Conservation (phyloP, 1,140 invertebrate genomes). For the Drosophila ogumai region DNA sequence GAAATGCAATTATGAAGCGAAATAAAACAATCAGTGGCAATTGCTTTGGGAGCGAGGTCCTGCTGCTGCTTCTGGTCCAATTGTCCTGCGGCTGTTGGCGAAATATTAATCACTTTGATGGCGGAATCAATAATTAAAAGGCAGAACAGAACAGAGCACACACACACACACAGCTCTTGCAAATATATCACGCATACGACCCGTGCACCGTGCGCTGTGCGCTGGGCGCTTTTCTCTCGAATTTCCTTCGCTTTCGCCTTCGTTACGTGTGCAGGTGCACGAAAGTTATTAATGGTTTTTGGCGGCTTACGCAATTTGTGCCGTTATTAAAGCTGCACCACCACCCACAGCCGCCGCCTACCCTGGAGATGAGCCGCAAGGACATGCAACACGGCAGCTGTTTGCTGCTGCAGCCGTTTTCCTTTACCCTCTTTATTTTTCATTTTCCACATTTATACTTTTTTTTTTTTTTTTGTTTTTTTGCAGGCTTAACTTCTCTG, state of each 20-base stretch:
- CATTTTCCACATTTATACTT: constrained; percentile 2
- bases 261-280: constrained; percentile 58
- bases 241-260: constrained; percentile 15
- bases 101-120: constrained; percentile 76
- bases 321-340: constrained; percentile 65
- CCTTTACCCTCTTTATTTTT: background rate
- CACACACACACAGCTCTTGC: constrained; percentile 16
- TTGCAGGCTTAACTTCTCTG: constrained; percentile 44
- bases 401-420: constrained; percentile 5
- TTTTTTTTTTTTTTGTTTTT: background rate
- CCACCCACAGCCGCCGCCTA: background rate
- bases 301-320: constrained; percentile 71
- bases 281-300: constrained; percentile 77
- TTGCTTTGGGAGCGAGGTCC: constrained; percentile 31
- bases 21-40: constrained; percentile 66
- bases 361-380: constrained; percentile 21
- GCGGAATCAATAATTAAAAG: constrained; percentile 78
- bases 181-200: constrained; percentile 44
- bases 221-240: background rate
- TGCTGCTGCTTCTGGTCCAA: background rate
- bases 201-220: constrained; percentile 4
- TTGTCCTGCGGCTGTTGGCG: constrained; percentile 34
- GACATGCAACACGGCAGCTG: constrained; percentile 32
- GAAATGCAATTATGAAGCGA: constrained; percentile 73
- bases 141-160: constrained; percentile 20